Evolutionary conservation across 2,797 vertebrate species (phyloP), one percentile per base, ranked within the genome.

Genomic region (Cirrhinus molitorella): DNA sequence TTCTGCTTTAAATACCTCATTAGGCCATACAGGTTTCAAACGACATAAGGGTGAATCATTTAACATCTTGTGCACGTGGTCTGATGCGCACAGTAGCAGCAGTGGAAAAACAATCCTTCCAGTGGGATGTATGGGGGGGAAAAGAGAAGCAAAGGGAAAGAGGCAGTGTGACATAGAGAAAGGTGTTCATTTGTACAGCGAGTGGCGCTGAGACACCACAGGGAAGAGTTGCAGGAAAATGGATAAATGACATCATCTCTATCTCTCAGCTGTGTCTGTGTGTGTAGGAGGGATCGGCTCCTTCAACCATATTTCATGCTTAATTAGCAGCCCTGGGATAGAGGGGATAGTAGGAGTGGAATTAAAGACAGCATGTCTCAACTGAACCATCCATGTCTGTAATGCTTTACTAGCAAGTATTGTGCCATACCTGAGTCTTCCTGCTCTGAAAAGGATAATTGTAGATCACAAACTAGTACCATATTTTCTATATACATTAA

Each of bases 181-280:
- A 83, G 25, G 67, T 86, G 55, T 78, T 49, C 53, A 14, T 37
- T 81, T 73, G 17, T 77, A 82, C 67, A 72, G 81, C 83, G 80
- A 89, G 88, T 67, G 91, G 89, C 87, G 67, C 91, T 86, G 90
- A 90, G 59, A 90, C 79, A 77, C 71, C 79, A 85, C 84, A 80
- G 71, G 78, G 84, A 14, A 74, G 88, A 68, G 86, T 57, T 19
- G 37, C 68, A 74, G 83, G 86, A 89, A 80, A 88, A 80, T 80
- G 81, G 83, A 86, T 37, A 79, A 93, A 87, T 95, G 94, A 95
- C 91, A 88, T 95, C 94, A 95, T 17, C 55, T 66, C 34, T 61
- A 34, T 79, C 37, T 51, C 34, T 57, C 21, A 65, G 57, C 31
- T 77, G 45, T 73, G 47, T 72, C 45, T 51, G 70, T 49, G 23